A percentile compares a stretch with the other conserved stretches of the same genome.
These are phyloP conservation scores for Tenthredo amoena DNA, from an alignment of 2,888 invertebrate species.

Conservation along the genomic window DNA sequence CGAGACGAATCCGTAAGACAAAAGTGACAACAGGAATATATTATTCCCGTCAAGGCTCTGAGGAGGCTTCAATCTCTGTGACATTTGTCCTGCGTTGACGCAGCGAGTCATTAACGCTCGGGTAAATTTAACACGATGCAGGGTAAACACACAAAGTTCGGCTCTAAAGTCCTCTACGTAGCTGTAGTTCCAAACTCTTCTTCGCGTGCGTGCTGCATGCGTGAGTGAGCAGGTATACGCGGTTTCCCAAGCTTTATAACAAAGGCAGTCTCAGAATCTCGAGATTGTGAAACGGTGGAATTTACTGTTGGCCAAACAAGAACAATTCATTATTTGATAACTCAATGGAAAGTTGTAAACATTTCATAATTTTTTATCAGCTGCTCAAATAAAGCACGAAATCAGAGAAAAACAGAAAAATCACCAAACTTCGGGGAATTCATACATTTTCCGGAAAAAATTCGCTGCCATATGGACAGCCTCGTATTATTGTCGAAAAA, in stretches of 20 bases:
- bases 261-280: constrained; percentile 14
- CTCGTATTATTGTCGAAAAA: background rate
- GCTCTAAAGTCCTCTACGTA: constrained; percentile 36
- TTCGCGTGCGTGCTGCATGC: constrained; percentile 47
- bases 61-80: constrained; percentile 45
- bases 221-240: constrained; percentile 29
- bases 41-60: background rate
- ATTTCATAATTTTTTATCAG: background rate
- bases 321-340: background rate
- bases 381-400: background rate
- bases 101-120: constrained; percentile 57
- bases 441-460: background rate
- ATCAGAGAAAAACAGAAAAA: background rate
- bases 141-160: constrained; percentile 44
- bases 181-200: constrained; percentile 30
- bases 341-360: background rate
- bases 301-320: constrained; percentile 12
- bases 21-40: constrained; percentile 37
- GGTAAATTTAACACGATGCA: constrained; percentile 59
- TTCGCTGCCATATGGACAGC: background rate
- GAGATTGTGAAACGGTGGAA: constrained; percentile 23
- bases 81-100: constrained; percentile 28
- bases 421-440: background rate
- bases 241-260: constrained; percentile 46
- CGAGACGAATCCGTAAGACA: constrained; percentile 21